Conservation (phyloP, 35 echinoderm and acorn worm genomes). For the Apostichopus californicus region DNA sequence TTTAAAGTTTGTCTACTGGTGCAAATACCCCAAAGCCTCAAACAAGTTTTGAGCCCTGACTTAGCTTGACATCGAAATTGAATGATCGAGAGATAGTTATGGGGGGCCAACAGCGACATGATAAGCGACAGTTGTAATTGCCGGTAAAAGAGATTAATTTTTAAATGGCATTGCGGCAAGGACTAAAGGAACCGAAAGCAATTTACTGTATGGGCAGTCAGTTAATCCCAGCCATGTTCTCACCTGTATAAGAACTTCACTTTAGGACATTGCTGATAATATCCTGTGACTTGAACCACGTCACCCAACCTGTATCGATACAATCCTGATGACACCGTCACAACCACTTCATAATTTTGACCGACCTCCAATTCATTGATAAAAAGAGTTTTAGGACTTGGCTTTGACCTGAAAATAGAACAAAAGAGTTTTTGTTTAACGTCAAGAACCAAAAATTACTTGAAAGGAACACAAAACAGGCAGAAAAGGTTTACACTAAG, state of each 20-base stretch:
- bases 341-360: constrained; percentile 66
- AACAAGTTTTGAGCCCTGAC: no score
- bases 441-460: no score
- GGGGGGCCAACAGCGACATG: no score
- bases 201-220: not conserved
- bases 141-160: no score
- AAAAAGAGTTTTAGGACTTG: constrained; percentile 63
- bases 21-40: no score
- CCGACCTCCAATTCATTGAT: constrained; percentile 57
- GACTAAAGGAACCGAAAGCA: not conserved
- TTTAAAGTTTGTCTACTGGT: no score
- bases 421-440: not conserved
- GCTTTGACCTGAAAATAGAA: constrained; percentile 27
- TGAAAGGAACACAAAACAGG: no score
- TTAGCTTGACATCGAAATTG: no score
- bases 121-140: no score
- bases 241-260: constrained; percentile 71
- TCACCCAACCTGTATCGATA: constrained; percentile 71
- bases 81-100: no score
- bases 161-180: no score
- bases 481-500: no score
- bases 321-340: constrained; percentile 33
- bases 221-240: not conserved
- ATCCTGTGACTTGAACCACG: constrained; percentile 57
- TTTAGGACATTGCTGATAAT: constrained; percentile 59